These are phyloP conservation scores for Norana najaformis DNA, from an alignment of 2,888 invertebrate genomes.

Conservation along the genomic window DNA sequence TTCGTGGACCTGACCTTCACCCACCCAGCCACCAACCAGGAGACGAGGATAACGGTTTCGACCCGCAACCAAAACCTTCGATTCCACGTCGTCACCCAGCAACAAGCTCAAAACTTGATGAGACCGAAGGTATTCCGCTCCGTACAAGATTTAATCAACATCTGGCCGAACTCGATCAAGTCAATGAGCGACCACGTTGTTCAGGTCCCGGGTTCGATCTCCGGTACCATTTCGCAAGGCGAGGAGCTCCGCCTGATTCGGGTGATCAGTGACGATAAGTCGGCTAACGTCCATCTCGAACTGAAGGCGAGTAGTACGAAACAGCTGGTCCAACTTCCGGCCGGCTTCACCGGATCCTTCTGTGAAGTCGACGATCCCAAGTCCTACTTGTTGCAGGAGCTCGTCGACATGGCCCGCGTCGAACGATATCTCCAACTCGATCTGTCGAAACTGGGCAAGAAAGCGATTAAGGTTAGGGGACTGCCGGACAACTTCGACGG, in stretches of 20 bases:
- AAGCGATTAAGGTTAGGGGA: not conserved
- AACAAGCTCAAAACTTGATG: not conserved
- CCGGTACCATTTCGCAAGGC: not conserved
- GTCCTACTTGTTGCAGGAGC: constrained; percentile 16
- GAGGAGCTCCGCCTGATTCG: constrained; percentile 22
- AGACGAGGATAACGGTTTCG: not conserved
- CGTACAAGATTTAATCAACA: not conserved
- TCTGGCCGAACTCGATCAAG: constrained; percentile 9
- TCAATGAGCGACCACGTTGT: not conserved
- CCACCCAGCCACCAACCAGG: not conserved
- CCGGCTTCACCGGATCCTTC: not conserved
- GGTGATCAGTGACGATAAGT: not conserved
- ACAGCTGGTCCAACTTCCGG: not conserved
- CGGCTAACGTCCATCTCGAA: not conserved
- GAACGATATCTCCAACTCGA: not conserved
- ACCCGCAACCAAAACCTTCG: not conserved
- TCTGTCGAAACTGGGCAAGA: not conserved
- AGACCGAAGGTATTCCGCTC: not conserved
- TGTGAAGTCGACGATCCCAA: not conserved
- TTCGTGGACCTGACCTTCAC: constrained; percentile 18
- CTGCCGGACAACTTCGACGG: not conserved
- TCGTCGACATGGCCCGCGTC: constrained; percentile 20
- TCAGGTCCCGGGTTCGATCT: not conserved
- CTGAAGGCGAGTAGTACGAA: not conserved
- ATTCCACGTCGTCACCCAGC: not conserved